Base-by-base conservation (phyloP, 2,888 invertebrate species). In the Lasioglossum villosulum region DNA sequence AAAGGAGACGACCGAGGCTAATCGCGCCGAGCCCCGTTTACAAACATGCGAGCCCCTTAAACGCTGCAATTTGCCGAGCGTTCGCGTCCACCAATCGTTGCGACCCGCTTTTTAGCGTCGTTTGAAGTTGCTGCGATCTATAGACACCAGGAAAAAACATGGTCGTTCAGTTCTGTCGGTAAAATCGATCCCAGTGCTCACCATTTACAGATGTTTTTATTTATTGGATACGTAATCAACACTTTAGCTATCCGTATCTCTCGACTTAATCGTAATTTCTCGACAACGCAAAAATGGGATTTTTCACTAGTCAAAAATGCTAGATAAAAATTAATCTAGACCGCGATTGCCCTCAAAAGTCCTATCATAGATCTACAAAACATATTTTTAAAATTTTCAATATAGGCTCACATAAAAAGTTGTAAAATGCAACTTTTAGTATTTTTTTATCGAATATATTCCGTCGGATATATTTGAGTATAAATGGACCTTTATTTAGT, bases 1-100 rank as follows among this genome's bases (percentile, higher is more conserved):
- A 52, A 56, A 56, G n/a, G 37, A 56, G 48, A 79, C 42, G 56
- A 6, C 19, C 12, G 70, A 30, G 14, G n/a, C n/a, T 73, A 78
- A 73, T 34, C 78, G n/a, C 19, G 37, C 23, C 23, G 10, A 23
- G 30, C 10, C 6, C 37, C 16, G 23, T 56, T 56, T 75, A 75
- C 14, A 30, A 34, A 34, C 37, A 71, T 52, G 70, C 37, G 27
- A 52, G 68, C n/a, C 68, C 68, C 37, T 77, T 70, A 70, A 68
- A 52, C 39, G n/a, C 68, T 52, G 68, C 68, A 37, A 77, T 70
- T 48, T 34, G 10, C 37, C 5, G 39, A 37, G 5, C 37, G 12
- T 70, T 68, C 14, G 5, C 14, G n/a, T 37, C 5, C 4, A n/a
- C 37, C 63, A 23, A 56, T 56, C 56, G 56, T 63, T 63, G 34